Percentiles rank a stretch among this genome's conserved stretches.
These are phyloP conservation scores for Saguinus midas DNA, from an alignment of 2,113 vertebrate species.

Conservation along the genomic window DNA sequence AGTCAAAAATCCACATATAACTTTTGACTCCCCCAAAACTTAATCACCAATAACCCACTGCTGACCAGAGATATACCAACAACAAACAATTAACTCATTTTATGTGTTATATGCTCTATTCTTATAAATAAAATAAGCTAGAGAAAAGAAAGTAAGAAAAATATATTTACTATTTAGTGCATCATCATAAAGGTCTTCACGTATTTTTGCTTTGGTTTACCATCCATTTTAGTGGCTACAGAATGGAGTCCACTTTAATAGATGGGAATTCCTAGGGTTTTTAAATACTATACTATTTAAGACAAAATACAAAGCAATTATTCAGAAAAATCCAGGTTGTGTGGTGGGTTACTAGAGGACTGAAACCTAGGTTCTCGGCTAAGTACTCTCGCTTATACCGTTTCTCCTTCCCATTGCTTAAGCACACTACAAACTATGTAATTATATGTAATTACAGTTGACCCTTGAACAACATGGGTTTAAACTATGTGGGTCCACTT, in stretches of 20 bases:
- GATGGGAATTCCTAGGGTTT: not conserved
- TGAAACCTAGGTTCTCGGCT: not conserved
- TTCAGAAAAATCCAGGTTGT: not conserved
- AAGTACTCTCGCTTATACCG: not conserved
- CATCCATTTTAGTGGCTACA: not conserved
- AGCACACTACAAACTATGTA: not conserved
- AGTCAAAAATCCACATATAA: not conserved
- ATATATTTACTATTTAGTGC: too few relatives aligned
- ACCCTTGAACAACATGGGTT: not conserved
- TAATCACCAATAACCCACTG: not conserved
- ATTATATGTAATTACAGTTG: not conserved
- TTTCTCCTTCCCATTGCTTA: not conserved
- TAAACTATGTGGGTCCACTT: not conserved
- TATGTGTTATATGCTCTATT: not conserved
- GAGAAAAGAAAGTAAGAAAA: too few relatives aligned
- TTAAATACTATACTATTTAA: conserved; percentile 7
- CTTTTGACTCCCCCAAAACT: not conserved
- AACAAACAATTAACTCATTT: not conserved
- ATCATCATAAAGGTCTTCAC: not conserved
- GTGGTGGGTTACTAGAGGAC: not conserved
- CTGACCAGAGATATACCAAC: not conserved
- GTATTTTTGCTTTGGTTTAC: not conserved
- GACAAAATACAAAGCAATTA: not conserved
- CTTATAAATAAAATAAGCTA: too few relatives aligned
- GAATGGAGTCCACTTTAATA: not conserved